Base-by-base conservation (phyloP, 2,113 vertebrate genomes). In the Ia io region DNA sequence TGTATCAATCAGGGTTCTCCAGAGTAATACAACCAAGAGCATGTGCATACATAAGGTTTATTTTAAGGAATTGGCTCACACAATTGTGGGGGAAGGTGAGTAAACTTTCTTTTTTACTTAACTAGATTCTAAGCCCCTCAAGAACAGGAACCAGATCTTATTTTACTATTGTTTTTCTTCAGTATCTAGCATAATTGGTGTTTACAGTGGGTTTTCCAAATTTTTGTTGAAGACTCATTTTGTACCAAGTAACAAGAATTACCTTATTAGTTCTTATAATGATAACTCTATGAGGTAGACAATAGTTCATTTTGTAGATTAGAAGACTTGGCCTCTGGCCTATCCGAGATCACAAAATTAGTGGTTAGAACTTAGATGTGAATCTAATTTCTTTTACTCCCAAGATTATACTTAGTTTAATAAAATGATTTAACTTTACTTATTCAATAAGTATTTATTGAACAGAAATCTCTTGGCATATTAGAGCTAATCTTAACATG, bases 161-260 rank as follows among this genome's bases (percentile, higher is more conserved):
- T 71, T 93, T 97, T 74, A 88, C 49, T 94, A 0, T 82, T 91
- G 13, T 67, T 89, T 91, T 40, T 86, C 56, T 79, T 86, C 49
- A 44, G 6, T 63, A 40, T 91, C 67, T 87, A 70, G 17, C 18
- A 65, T 2, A 86, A 12, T 90, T 40, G 67, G 3, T 92, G 12
- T 93, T 90, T 56, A 61, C 71, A 76, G 49, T 63, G 49, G 71
- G 2, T 84, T 96, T 96, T 93, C 70, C n/a, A n/a, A n/a, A n/a
- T 84, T 25, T 79, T 71, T 93, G 9, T 77, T 63, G 47, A 78
- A 90, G 35, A 74, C 63, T 82, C 91, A 70, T 53, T 92, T 96
- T 93, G 23, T 90, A 47, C 42, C 53, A 84, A 14, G 30, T 87
- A 92, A 70, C 44, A 84, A 78, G 28, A 90, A 95, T 90, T 94